These are phyloP conservation scores for Pachyramphus minor DNA, from an alignment of 2,113 vertebrate genomes.

Conservation along the genomic window DNA sequence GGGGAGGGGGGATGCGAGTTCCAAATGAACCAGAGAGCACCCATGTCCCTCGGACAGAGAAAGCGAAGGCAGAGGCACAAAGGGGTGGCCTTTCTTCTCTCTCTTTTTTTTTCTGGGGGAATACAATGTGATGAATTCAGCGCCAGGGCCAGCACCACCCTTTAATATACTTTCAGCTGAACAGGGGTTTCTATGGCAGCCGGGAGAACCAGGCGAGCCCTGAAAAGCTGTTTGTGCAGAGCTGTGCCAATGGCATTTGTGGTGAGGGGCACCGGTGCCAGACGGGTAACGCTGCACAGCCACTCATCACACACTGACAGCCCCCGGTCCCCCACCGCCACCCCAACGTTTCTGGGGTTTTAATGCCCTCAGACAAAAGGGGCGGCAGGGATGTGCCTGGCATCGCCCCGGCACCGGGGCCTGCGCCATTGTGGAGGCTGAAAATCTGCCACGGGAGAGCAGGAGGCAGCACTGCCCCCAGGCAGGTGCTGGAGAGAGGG, in stretches of 20 bases:
- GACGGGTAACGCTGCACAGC: not conserved
- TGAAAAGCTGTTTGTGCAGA: slow-evolving; percentile 32
- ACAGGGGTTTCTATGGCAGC: slow-evolving; percentile 67
- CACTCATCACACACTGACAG: not conserved
- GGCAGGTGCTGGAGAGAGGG: not conserved
- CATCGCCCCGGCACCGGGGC: not conserved
- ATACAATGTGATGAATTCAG: slow-evolving; percentile 57
- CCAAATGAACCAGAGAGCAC: not conserved
- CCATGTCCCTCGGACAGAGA: not conserved
- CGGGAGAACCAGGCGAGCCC: slow-evolving; percentile 43
- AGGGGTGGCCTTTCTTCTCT: not conserved
- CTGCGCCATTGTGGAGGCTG: fast-evolving
- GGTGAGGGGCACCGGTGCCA: slow-evolving; percentile 44
- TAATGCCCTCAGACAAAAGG: slow-evolving; percentile 11
- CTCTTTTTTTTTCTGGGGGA: not conserved
- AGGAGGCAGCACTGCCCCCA: not conserved
- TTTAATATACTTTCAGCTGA: slow-evolving; percentile 49
- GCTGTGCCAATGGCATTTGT: slow-evolving; percentile 39
- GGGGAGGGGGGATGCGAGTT: not conserved
- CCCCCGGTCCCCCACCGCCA: not conserved
- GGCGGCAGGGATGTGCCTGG: not conserved
- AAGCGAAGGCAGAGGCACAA: not conserved
- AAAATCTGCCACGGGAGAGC: not conserved
- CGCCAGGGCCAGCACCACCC: slow-evolving; percentile 23
- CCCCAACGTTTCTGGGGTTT: not conserved